Conservation (phyloP, 1,140 invertebrate genomes). For the Meteorus sp. region DNA sequence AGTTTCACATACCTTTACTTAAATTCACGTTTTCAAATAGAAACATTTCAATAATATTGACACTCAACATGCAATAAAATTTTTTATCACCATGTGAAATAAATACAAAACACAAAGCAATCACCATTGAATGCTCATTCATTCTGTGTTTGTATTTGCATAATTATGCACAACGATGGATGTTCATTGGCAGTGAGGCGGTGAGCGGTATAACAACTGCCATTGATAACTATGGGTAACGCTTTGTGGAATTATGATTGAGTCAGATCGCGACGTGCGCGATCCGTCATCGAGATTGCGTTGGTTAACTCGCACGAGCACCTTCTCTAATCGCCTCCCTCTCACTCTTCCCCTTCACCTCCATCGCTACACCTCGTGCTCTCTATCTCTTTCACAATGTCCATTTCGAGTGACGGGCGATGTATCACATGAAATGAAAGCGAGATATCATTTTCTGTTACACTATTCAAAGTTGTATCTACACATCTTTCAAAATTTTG, state of each 20-base stretch:
- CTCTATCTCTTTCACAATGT: neutral
- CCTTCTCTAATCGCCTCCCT: slow-evolving; percentile 42
- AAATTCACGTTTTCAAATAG: too few species aligned
- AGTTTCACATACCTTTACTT: too few species aligned
- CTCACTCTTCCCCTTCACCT: slow-evolving; percentile 1
- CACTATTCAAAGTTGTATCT: too few species aligned
- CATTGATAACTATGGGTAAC: slow-evolving; percentile 29
- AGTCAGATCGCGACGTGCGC: slow-evolving; percentile 33
- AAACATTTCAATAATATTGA: too few species aligned
- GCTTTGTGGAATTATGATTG: slow-evolving; percentile 46
- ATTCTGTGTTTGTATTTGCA: too few species aligned
- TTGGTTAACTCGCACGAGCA: slow-evolving; percentile 39
- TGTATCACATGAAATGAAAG: neutral
- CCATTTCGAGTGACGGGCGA: neutral
- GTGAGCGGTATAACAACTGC: slow-evolving; percentile 21
- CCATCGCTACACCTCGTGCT: neutral
- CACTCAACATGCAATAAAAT: too few species aligned
- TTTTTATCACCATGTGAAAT: too few species aligned
- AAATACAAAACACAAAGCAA: too few species aligned
- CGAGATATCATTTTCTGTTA: too few species aligned
- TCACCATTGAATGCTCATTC: too few species aligned
- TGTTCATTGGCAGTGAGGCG: neutral
- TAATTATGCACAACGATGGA: neutral
- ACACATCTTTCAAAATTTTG: too few species aligned
- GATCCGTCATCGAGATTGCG: slow-evolving; percentile 44